Conservation (phyloP, 2,797 vertebrate genomes). For the Rhinatrema bivittatum region DNA sequence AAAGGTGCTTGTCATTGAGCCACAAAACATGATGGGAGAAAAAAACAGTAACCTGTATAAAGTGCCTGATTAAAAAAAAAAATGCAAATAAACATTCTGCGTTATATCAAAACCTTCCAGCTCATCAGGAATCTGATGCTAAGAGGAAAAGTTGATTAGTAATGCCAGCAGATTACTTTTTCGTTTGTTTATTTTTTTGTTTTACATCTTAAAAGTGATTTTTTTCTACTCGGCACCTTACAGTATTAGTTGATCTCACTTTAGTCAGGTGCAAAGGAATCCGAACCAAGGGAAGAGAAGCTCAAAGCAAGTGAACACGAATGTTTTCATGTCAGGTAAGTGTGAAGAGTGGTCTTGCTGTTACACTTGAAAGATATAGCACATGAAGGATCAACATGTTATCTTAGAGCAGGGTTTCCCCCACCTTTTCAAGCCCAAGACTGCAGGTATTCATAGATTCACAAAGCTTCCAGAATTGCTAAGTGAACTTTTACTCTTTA, state of each 20-base stretch:
- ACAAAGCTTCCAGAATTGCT: too few relatives aligned
- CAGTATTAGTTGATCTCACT: constrained; percentile 25
- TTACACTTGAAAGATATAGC: too few relatives aligned
- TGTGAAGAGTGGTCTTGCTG: too few relatives aligned
- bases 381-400: too few relatives aligned
- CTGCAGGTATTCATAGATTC: too few relatives aligned
- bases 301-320: too few relatives aligned
- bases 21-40: constrained; percentile 49
- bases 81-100: constrained; percentile 41
- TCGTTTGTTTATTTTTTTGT: constrained; percentile 19
- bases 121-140: constrained; percentile 35
- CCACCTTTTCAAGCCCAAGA: too few relatives aligned
- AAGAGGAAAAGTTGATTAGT: constrained; percentile 26
- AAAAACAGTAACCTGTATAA: constrained; percentile 54
- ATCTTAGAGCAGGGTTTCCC: too few relatives aligned
- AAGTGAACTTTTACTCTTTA: too few relatives aligned
- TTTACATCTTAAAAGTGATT: constrained; percentile 22
- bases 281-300: too few relatives aligned
- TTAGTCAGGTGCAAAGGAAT: too few relatives aligned
- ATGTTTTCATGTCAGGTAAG: too few relatives aligned
- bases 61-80: constrained; percentile 42
- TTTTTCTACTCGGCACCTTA: constrained; percentile 24
- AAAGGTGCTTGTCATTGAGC: constrained; percentile 60
- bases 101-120: constrained; percentile 32
- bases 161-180: constrained; percentile 30